Conservation (phyloP, 2,888 invertebrate species). For the Lepidochitona cinerea region DNA sequence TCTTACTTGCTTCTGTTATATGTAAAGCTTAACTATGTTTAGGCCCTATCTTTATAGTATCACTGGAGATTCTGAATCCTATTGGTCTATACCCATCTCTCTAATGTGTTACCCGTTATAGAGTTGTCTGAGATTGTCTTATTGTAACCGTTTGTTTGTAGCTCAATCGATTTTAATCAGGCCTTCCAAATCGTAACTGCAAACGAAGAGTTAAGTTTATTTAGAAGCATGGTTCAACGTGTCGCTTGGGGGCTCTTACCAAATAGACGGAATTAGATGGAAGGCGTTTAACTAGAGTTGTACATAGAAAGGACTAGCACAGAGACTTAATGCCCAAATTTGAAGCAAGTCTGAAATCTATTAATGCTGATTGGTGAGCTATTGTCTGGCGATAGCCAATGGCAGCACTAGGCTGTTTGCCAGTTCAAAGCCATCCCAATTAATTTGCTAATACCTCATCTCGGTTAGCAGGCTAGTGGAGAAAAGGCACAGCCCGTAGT, state of each 20-base stretch:
- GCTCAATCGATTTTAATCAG: neutral
- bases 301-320: neutral
- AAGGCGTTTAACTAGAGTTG: neutral
- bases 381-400: slow-evolving; percentile 29
- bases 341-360: neutral
- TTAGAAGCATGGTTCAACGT: neutral
- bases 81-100: too few species aligned
- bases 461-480: too few species aligned
- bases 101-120: too few species aligned
- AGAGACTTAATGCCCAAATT: neutral
- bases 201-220: neutral
- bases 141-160: neutral
- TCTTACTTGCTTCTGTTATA: too few species aligned
- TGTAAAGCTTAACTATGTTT: too few species aligned
- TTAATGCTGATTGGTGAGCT: neutral
- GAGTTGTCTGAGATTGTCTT: too few species aligned
- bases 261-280: neutral
- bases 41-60: too few species aligned
- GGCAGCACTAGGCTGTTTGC: slow-evolving; percentile 23
- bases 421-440: slow-evolving; percentile 46
- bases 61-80: too few species aligned
- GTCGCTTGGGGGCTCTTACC: neutral
- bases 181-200: neutral
- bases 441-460: slow-evolving; percentile 49
- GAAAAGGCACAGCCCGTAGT: too few species aligned